A percentile compares a stretch with the other conserved stretches of the same genome.
Conservation (phyloP, 2,113 vertebrate species). For the Oenanthe melanoleuca region DNA sequence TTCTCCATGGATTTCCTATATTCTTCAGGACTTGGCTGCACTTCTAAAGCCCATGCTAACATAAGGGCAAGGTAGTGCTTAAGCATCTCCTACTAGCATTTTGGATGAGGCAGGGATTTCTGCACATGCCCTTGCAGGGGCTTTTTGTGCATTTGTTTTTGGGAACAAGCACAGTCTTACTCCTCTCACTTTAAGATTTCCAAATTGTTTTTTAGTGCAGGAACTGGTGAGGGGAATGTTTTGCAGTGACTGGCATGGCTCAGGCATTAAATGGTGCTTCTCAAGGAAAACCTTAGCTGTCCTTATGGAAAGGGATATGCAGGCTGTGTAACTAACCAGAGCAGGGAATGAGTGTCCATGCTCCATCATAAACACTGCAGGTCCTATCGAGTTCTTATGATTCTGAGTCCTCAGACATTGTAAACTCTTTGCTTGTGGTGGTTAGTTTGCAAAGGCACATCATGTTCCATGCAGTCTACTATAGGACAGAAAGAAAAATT, state of each 20-base stretch:
- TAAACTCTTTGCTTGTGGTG: neutral
- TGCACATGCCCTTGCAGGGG: fast-evolving
- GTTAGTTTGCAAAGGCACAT: neutral
- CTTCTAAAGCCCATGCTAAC: neutral
- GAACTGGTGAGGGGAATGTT: neutral
- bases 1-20: neutral
- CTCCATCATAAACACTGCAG: neutral
- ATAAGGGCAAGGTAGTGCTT: neutral
- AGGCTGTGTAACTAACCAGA: neutral
- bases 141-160: neutral
- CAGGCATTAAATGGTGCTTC: neutral
- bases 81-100: neutral
- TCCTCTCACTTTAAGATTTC: neutral
- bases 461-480: neutral
- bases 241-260: neutral
- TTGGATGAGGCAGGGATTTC: neutral
- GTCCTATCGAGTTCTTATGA: neutral
- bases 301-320: neutral
- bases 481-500: neutral
- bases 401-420: neutral
- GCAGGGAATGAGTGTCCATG: neutral
- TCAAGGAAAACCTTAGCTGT: neutral
- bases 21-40: neutral
- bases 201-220: neutral
- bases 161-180: neutral